Evolutionary conservation across 1,140 invertebrate genomes (phyloP).

Genomic region (Brevipalpus yothersi): DNA sequence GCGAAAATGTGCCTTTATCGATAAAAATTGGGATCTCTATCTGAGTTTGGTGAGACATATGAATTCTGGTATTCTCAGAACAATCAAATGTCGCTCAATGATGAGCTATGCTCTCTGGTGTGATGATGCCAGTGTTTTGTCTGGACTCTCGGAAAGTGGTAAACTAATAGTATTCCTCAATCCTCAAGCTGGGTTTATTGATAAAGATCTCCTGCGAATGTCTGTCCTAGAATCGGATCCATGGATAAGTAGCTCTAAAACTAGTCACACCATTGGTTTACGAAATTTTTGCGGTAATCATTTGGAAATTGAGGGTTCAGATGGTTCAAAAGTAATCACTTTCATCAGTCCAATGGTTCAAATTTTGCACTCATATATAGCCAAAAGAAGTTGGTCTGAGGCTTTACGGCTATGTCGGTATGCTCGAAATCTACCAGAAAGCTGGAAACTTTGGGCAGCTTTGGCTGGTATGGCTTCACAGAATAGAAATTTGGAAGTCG

Average conservation of each 20-base stretch:
- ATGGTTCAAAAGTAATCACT: constrained; percentile 36
- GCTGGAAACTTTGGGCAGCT: constrained; percentile 64
- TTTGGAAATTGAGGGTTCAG: constrained; percentile 39
- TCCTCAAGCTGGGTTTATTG: constrained; percentile 43
- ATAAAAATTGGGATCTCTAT: constrained; percentile 53
- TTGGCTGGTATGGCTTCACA: constrained; percentile 60
- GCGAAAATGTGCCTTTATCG: constrained; percentile 47
- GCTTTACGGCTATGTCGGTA: constrained; percentile 47
- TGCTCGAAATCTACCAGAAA: constrained; percentile 38
- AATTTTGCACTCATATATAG: constrained; percentile 34
- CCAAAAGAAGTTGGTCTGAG: constrained; percentile 40
- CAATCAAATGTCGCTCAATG: constrained; percentile 49
- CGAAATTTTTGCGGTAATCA: constrained; percentile 46
- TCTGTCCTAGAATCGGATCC: constrained; percentile 37
- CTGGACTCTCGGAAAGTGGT: constrained; percentile 45
- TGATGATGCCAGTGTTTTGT: constrained; percentile 51
- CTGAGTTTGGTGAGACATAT: constrained; percentile 38
- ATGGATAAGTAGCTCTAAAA: constrained; percentile 28
- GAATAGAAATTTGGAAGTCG: constrained; percentile 46
- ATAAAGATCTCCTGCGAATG: constrained; percentile 38
- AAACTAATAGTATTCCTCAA: constrained; percentile 63
- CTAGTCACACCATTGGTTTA: constrained; percentile 33
- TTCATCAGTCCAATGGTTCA: constrained; percentile 37
- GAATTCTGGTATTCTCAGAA: constrained; percentile 25
- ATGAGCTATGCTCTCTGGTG: constrained; percentile 57